Evolutionary conservation across 2,888 invertebrate species (phyloP), one percentile per base, ranked within the genome.

Genomic region (Agrilus cyanescens): DNA sequence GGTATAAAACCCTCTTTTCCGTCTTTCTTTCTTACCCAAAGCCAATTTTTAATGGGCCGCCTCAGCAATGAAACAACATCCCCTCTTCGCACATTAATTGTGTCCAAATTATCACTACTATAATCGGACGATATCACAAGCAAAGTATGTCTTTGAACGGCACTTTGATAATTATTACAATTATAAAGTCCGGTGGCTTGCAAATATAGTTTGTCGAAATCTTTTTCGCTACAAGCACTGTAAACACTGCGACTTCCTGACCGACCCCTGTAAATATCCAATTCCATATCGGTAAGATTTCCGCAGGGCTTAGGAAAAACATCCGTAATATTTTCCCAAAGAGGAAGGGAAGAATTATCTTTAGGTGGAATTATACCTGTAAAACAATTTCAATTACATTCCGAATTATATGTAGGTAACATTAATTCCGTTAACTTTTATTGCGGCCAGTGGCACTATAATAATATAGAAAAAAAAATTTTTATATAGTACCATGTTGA

Each of bases 241-340:
- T 53, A 47, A 16, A 61, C 63, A 45, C 60, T 59, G 44, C 61
- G 48, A 14, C 78, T 78, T 57, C 84, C 85, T 0, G 84, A 85
- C 34, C 78, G 75, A 0, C 82, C 63, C 38, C 63, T 63, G 8
- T 72, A 50, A 56, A 85, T 85, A 25, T 25, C 25, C 25, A 25
- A 10, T 57, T 86, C 85, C 7, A 75, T 81, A 62, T 87, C 86
- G 0, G 85, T 86, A 67, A 84, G 77, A 61, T 86, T 87, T 12
- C 85, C 85, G 48, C 83, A 78, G 0, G 86, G 86, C 39, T 78
- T 78, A 2, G 86, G 86, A 60, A 85, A 86, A 43, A 86, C 77
- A 61, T 86, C 85, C 0, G 82, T 81, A 53, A 80, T 82, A 53
- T 82, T 82, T 57, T 86, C 86, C 85, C 87, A 86, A 57, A 85